Percentiles rank a stretch among this genome's conserved stretches.
Conservation (phyloP, 2,888 invertebrate species). For the Fragum fragum region DNA sequence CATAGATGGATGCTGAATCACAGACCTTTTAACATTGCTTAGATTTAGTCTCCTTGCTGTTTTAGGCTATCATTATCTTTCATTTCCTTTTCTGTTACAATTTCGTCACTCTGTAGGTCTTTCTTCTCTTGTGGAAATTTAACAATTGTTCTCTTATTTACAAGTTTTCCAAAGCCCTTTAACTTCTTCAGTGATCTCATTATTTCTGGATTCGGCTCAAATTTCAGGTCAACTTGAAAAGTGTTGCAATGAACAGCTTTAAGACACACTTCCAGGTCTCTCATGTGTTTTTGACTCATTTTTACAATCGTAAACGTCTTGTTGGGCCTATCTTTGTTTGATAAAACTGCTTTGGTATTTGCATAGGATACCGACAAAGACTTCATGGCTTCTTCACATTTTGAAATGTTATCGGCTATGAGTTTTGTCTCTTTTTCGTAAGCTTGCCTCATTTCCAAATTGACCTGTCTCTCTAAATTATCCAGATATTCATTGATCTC, state of each 20-base stretch:
- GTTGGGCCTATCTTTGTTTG: constrained; percentile 37
- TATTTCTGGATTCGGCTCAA: constrained; percentile 54
- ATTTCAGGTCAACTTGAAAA: constrained; percentile 44
- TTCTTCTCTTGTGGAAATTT: background rate
- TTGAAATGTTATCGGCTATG: constrained; percentile 45
- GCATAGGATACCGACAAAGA: constrained; percentile 31
- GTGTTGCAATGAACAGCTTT: constrained; percentile 37
- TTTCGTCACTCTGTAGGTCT: background rate
- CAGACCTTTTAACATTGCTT: no score
- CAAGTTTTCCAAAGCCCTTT: constrained; percentile 49
- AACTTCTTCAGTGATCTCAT: constrained; percentile 36
- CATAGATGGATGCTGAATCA: no score
- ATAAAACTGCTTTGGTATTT: constrained; percentile 42
- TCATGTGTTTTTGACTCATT: constrained; percentile 40
- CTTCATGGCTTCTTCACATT: constrained; percentile 53
- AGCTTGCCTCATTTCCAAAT: constrained; percentile 50
- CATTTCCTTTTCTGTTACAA: background rate
- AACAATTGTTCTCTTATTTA: constrained; percentile 21
- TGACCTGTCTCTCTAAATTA: constrained; percentile 55
- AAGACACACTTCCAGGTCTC: constrained; percentile 37
- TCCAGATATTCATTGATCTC: constrained; percentile 54
- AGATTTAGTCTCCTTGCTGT: background rate
- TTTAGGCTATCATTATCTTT: background rate
- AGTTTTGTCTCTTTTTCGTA: constrained; percentile 49
- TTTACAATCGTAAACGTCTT: constrained; percentile 47